phyloP scores from a whole-genome alignment of 2,797 vertebrate species.

The Propithecus perrieri region DNA sequence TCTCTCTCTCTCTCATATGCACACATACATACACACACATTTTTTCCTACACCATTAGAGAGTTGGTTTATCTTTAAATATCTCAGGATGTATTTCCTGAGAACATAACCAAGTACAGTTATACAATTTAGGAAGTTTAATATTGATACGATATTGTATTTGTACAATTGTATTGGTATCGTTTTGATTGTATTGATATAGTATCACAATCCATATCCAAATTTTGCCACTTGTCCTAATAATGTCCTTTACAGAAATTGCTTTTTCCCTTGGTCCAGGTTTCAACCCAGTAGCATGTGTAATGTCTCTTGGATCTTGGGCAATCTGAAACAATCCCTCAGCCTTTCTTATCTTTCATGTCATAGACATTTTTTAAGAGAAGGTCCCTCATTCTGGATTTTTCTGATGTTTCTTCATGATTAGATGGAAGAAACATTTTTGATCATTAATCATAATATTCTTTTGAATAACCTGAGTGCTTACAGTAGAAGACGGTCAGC shows the following conservation, averaged over 20 bases:
- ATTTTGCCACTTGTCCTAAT: not conserved
- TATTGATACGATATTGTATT: not conserved
- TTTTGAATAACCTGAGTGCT: not conserved
- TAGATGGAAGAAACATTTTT: not conserved
- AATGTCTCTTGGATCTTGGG: not conserved
- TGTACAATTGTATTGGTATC: fast-evolving
- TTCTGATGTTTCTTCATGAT: not conserved
- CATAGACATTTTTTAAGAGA: not conserved
- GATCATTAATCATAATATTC: not conserved
- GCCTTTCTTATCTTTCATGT: not conserved
- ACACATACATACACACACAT: not conserved
- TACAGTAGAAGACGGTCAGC: not conserved
- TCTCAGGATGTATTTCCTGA: not conserved
- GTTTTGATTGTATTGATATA: not conserved
- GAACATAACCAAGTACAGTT: not conserved
- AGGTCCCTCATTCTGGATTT: not conserved
- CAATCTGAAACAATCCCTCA: not conserved
- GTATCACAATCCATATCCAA: not conserved
- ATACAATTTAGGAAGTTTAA: not conserved
- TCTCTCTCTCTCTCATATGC: not conserved
- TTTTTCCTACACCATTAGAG: not conserved
- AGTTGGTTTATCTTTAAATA: slow-evolving; percentile 21
- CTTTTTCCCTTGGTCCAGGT: not conserved
- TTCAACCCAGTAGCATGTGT: not conserved
- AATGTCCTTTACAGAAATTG: not conserved